Base-by-base conservation (phyloP, 2,113 vertebrate species). In the Rhagologus leucostigma region DNA sequence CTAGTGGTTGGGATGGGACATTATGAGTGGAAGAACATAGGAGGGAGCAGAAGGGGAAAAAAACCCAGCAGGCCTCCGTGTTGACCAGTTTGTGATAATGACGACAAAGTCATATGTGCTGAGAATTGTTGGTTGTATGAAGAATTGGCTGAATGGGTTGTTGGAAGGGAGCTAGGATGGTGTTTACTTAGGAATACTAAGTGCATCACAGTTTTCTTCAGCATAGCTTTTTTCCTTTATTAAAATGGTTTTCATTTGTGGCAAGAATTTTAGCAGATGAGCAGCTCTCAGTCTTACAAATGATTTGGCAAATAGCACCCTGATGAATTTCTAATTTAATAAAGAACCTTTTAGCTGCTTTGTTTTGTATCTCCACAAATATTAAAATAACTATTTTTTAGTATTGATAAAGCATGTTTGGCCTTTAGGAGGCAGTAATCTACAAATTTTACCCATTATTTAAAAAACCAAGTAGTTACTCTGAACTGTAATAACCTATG, bases 351-450 rank as follows among this genome's bases (percentile, higher is more conserved):
- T 5, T 17, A 35, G 9, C 27, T 75, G 6, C 50, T 80, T 80
- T 65, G 22, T 44, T 76, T 50, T 32, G 0, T 60, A 37, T 52
- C 22, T 88, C 26, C 23, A 53, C 21, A 53, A 37, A 35, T 4
- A 0, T 79, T 76, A 47, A 82, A 68, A 11, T 74, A 53, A 52
- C 33, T 71, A 10, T 47, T 7, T 85, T 50, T 75, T 69, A 52
- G 16, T 57, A 33, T n/a, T 67, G 76, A 71, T 60, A 75, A 75
- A 77, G 65, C 4, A 35, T 1, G 1, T 71, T 75, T 91, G 52
- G 89, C 78, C 82, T 83, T 90, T 93, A 95, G 87, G 87, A 91
- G 93, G 87, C 90, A 93, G 59, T 84, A 55, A 69, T 27, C 57
- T 79, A 91, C 84, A 90, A 73, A 37, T 39, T 65, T 19, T 96